phyloP scores from a whole-genome alignment of 2,797 vertebrate species.

The Crypturellus tataupa region DNA sequence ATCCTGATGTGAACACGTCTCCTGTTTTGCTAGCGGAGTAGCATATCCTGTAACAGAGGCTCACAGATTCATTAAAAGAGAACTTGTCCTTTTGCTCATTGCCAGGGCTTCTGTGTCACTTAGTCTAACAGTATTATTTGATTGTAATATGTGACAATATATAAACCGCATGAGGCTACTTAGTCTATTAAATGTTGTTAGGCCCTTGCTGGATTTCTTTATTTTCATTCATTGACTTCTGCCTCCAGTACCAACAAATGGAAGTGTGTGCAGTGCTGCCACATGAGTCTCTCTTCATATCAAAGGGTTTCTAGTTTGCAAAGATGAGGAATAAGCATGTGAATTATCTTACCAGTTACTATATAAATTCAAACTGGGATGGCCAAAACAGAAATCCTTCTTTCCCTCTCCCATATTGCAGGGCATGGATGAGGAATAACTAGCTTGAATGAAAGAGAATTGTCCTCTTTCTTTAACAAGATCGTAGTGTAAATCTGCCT shows the following conservation, averaged over 20 bases:
- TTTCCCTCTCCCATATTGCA: not conserved
- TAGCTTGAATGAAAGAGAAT: not conserved
- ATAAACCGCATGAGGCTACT: not conserved
- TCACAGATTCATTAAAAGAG: not conserved
- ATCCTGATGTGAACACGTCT: not conserved
- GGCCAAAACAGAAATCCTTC: not conserved
- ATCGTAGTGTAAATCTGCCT: slow-evolving; percentile 11
- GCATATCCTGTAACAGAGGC: not conserved
- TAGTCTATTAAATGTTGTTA: not conserved
- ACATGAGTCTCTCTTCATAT: not conserved
- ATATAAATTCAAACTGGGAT: not conserved
- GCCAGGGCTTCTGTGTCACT: accelerated
- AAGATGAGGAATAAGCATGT: not conserved
- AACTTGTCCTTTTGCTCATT: not conserved
- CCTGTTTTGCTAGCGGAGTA: not conserved
- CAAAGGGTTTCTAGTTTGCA: slow-evolving; percentile 13
- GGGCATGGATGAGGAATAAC: not conserved
- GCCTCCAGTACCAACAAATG: not conserved
- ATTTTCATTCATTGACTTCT: not conserved
- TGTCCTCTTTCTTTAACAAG: not conserved
- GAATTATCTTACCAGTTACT: not conserved
- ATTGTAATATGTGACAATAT: not conserved
- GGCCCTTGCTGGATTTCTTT: not conserved
- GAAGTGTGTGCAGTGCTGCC: not conserved
- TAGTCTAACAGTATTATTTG: not conserved